Conservation (phyloP, 1,140 invertebrate species). For the Drosophila kohkoa region DNA sequence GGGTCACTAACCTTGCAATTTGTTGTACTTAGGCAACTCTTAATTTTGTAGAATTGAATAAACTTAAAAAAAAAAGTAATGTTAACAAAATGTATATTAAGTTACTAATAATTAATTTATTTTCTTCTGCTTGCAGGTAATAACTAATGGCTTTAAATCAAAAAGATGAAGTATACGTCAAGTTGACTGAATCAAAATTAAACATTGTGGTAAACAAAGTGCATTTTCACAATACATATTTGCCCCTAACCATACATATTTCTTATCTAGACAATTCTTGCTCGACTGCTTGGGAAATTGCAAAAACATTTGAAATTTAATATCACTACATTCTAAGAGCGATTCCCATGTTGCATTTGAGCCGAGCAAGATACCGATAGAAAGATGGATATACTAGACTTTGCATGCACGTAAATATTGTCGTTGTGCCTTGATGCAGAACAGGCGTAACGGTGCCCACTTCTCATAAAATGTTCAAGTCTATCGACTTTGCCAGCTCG, state of each 20-base stretch:
- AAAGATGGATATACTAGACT: background rate
- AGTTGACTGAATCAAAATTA: no score
- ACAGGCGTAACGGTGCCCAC: slow-evolving; percentile 4
- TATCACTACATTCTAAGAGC: background rate
- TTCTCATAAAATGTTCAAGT: slow-evolving; percentile 7
- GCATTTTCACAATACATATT: background rate
- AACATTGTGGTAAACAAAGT: background rate
- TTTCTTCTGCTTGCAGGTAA: background rate
- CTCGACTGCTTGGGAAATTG: slow-evolving; percentile 8
- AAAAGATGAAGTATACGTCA: no score
- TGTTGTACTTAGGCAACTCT: background rate
- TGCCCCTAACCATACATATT: background rate
- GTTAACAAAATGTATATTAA: background rate
- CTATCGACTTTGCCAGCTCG: background rate
- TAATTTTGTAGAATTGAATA: no score
- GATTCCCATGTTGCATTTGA: background rate
- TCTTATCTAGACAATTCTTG: background rate
- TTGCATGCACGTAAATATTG: background rate
- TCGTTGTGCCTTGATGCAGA: slow-evolving; percentile 5
- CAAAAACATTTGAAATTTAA: slow-evolving; percentile 3
- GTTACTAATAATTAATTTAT: background rate
- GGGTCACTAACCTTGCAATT: background rate
- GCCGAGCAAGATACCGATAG: background rate
- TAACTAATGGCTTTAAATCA: background rate
- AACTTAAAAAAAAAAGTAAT: no score